phyloP scores from a whole-genome alignment of 2,888 invertebrate genomes.

The Glaucopsyche alexis region DNA sequence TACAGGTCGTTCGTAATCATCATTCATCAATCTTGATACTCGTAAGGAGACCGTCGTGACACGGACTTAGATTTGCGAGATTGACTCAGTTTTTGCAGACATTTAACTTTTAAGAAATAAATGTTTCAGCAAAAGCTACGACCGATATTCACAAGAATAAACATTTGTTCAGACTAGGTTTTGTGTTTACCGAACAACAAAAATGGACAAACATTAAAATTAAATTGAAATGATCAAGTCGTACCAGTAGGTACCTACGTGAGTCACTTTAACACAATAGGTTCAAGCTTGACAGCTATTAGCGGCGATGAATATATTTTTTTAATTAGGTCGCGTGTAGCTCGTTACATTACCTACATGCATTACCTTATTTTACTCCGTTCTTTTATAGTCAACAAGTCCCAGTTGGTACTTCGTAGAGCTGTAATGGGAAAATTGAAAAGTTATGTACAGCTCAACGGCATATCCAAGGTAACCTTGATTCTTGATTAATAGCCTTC shows the following conservation, averaged over 20 bases:
- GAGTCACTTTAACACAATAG: background rate
- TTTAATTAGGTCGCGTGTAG: background rate
- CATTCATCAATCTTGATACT: slow-evolving; percentile 3
- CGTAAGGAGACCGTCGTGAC: background rate
- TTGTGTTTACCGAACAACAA: too few species aligned
- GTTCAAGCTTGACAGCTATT: background rate
- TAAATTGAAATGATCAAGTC: background rate
- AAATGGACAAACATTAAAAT: too few species aligned
- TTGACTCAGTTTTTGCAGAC: background rate
- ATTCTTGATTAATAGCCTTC: background rate
- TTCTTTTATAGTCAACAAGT: background rate
- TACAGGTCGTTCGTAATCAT: background rate
- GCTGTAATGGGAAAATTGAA: background rate
- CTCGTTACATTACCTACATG: background rate
- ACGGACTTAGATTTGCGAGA: background rate
- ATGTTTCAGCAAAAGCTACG: background rate
- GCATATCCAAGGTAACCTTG: background rate
- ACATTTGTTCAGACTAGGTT: too few species aligned
- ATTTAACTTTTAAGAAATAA: background rate
- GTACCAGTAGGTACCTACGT: background rate
- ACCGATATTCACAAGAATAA: background rate
- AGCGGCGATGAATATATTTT: background rate
- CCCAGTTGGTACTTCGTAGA: background rate
- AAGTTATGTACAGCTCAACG: background rate
- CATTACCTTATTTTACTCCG: too few species aligned